Base-by-base conservation (phyloP, 2,797 vertebrate species). In the Galagoides demidoff region DNA sequence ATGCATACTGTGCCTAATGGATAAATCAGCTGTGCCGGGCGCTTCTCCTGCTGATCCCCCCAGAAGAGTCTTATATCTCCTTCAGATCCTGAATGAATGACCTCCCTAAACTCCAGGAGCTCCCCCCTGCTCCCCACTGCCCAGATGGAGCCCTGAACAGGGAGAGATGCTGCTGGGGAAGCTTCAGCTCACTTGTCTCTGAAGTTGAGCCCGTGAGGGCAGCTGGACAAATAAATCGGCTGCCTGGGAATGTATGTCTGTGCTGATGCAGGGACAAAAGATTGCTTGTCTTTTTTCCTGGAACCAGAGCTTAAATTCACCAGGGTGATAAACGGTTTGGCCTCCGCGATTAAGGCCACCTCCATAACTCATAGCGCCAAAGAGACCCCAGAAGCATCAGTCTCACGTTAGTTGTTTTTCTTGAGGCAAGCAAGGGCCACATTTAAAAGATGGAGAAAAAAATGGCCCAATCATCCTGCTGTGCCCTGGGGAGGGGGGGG, bases 231-330 rank as follows among this genome's bases (percentile, higher is more conserved):
- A 76, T 0, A 89, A 27, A n/a, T 90, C 0, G 0, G 23, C 1
- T 61, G 76, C 90, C 61, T 31, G 25, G 37, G 92, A 39, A 37
- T 16, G 25, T 43, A 6, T 2, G n/a, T 63, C 74, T 23, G 49
- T 0, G 31, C 43, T 25, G 23, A 66, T 0, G 1, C 64, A 22
- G 73, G 70, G 66, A 39, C 8, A 81, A 85, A 77, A 87, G 27
- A 1, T 45, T 0, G 39, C 37, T 87, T 93, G 85, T 93, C 81
- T 7, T 7, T 63, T 8, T 74, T 89, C 85, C 68, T 31, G 61
- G 55, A 85, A 73, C 0, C 29, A 8, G 74, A 29, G 89, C 83
- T 10, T 89, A 93, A 66, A 71, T 94, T 95, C 92, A 19, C 81
- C 14, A 0, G 20, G 2, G 71, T 74, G 84, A 85, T 63, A 92